Conservation (phyloP, 1,140 invertebrate species). For the Scaptomyza graminum region DNA sequence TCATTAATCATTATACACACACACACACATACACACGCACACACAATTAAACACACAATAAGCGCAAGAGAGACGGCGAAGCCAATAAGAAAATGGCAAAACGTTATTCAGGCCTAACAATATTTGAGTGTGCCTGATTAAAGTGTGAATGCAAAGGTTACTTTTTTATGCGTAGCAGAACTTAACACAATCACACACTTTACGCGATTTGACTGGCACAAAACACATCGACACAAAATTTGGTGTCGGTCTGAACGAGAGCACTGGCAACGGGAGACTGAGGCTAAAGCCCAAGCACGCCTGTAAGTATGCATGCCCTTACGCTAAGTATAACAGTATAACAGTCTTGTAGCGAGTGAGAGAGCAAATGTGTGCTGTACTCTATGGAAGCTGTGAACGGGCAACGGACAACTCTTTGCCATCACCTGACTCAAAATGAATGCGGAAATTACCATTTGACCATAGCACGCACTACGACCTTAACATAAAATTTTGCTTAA, state of each 20-base stretch:
- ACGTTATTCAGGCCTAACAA: constrained; percentile 12
- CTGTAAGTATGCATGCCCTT: constrained; percentile 61
- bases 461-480: constrained; percentile 38
- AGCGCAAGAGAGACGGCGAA: constrained; percentile 37
- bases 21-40: constrained; percentile 21
- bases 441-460: constrained; percentile 44
- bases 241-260: constrained; percentile 46
- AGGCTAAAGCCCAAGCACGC: constrained; percentile 29
- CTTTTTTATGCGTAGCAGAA: constrained; percentile 1
- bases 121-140: constrained; percentile 33
- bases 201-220: constrained; percentile 27
- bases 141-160: constrained; percentile 31
- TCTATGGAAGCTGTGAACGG: constrained; percentile 32
- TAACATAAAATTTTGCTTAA: constrained; percentile 10
- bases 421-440: constrained; percentile 33
- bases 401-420: neutral
- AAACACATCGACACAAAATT: constrained; percentile 19
- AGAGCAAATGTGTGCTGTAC: neutral
- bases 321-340: constrained; percentile 24
- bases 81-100: constrained; percentile 30
- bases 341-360: constrained; percentile 19
- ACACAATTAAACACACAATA: constrained; percentile 6
- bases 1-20: constrained; percentile 62
- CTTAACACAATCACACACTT: constrained; percentile 16
- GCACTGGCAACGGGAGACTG: constrained; percentile 73